These are phyloP conservation scores for Alentia gelatinosa DNA, from an alignment of 2,888 invertebrate genomes.

Conservation along the genomic window DNA sequence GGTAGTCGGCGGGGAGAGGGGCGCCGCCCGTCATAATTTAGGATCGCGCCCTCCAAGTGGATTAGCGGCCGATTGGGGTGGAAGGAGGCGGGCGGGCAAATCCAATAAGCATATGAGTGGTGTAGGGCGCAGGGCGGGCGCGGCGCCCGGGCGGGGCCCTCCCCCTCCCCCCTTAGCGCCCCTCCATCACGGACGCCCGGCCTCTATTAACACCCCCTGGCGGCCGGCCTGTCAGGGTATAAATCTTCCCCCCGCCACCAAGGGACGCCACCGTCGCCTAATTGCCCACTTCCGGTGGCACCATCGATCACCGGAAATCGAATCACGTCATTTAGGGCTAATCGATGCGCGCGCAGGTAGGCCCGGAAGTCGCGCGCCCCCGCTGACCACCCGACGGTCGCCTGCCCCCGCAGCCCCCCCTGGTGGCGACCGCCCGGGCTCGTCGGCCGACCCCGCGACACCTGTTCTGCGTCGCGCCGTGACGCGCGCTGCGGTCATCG, in stretches of 20 bases:
- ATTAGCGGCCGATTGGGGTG: slow-evolving; percentile 47
- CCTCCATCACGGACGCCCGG: not conserved
- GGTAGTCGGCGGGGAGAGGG: not conserved
- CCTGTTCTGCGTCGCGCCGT: not conserved
- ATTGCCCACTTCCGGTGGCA: slow-evolving; percentile 18
- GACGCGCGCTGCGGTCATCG: not conserved
- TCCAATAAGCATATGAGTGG: slow-evolving; percentile 49
- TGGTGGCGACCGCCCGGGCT: not conserved
- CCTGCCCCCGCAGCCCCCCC: not conserved
- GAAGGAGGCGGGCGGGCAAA: slow-evolving; percentile 1
- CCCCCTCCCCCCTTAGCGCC: not conserved
- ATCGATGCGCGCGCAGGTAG: slow-evolving; percentile 36
- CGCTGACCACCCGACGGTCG: not conserved
- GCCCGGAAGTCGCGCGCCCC: not conserved
- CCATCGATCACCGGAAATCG: slow-evolving; percentile 45
- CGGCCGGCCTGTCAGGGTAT: slow-evolving; percentile 34
- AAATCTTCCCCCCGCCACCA: slow-evolving; percentile 6
- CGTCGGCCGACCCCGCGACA: not conserved
- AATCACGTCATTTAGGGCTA: slow-evolving; percentile 47
- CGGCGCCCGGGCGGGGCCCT: too few relatives aligned
- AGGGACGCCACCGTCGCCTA: slow-evolving; percentile 29
- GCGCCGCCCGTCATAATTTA: slow-evolving; percentile 9
- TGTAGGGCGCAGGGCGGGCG: slow-evolving; percentile 14
- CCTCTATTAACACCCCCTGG: slow-evolving; percentile 21
- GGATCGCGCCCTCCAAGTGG: slow-evolving; percentile 24